These are phyloP conservation scores for Poeciliopsis turrubarensis DNA, from an alignment of 2,113 vertebrate species.

Conservation along the genomic window DNA sequence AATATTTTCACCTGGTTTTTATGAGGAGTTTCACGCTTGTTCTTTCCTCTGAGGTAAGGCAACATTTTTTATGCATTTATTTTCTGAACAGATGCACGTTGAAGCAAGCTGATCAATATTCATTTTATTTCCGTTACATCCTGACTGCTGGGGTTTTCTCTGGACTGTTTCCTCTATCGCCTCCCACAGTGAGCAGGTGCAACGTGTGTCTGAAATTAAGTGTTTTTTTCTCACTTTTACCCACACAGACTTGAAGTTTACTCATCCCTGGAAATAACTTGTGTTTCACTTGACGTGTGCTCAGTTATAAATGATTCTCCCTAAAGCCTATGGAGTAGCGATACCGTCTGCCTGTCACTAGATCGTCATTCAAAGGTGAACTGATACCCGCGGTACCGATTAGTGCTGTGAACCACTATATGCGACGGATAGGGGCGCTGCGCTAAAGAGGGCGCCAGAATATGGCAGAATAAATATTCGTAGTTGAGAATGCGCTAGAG, in stretches of 20 bases:
- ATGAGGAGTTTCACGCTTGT: slow-evolving; percentile 74
- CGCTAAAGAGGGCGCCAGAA: too few species aligned
- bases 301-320: slow-evolving; percentile 44
- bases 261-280: slow-evolving; percentile 58
- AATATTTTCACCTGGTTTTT: slow-evolving; percentile 64
- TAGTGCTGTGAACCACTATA: too few species aligned
- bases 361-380: slow-evolving; percentile 71
- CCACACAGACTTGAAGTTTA: slow-evolving; percentile 48
- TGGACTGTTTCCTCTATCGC: slow-evolving; percentile 10
- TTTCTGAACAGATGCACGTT: slow-evolving; percentile 3
- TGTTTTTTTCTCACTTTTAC: slow-evolving; percentile 37
- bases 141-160: background rate
- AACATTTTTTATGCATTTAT: slow-evolving; percentile 11
- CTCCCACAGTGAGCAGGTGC: slow-evolving; percentile 31
- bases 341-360: slow-evolving; percentile 54
- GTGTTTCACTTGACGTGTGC: slow-evolving; percentile 58
- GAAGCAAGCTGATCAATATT: background rate
- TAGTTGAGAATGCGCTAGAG: too few species aligned
- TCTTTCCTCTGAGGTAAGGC: slow-evolving; percentile 68
- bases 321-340: slow-evolving; percentile 59
- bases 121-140: background rate
- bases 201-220: slow-evolving; percentile 50
- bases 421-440: too few species aligned
- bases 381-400: slow-evolving; percentile 5
- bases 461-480: too few species aligned